Base-by-base conservation (phyloP, 2,888 invertebrate species). In the Pseudoips prasinana region DNA sequence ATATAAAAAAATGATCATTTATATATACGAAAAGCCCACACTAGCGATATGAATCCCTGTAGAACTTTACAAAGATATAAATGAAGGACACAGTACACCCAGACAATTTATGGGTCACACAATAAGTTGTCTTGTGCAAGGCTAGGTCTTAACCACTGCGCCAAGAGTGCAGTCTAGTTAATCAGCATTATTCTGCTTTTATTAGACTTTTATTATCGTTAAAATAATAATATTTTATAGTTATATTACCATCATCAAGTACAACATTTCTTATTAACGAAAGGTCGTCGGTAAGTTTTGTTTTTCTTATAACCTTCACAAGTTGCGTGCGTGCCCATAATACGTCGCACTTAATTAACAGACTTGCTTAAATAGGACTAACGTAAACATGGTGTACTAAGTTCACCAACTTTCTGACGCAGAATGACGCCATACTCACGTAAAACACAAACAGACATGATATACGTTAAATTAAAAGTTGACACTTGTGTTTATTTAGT, bases 241-340 rank as follows among this genome's bases (percentile, higher is more conserved):
- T n/a, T n/a, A n/a, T n/a, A 18, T 18, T 18, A 5, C 4, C 18
- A 3, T 18, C 18, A 18, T 18, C 3, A 6, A 18, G 2, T 9
- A 23, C 7, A 11, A 6, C 7, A 39, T 39, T 51, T 26, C 33
- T 33, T 33, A 42, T 32, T 33, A 46, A 36, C 5, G 25, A 38
- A 31, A 48, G 39, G 39, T 32, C 33, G 51, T 56, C 33, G 31
- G 43, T 33, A 18, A 51, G 51, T 57, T 69, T 59, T 64, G 72
- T 74, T 77, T 70, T 73, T 68, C 70, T 72, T 72, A 45, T 37
- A 41, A 42, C 54, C 56, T 36, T 56, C 50, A 49, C 63, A 63
- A 63, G 53, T 66, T 39, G 56, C 66, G 74, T 77, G 81, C 81
- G 81, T 83, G 81, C 66, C 58, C 65, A 63, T 72, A 69, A 74